Conservation (phyloP, 2,888 invertebrate genomes). For the Blera fallax region DNA sequence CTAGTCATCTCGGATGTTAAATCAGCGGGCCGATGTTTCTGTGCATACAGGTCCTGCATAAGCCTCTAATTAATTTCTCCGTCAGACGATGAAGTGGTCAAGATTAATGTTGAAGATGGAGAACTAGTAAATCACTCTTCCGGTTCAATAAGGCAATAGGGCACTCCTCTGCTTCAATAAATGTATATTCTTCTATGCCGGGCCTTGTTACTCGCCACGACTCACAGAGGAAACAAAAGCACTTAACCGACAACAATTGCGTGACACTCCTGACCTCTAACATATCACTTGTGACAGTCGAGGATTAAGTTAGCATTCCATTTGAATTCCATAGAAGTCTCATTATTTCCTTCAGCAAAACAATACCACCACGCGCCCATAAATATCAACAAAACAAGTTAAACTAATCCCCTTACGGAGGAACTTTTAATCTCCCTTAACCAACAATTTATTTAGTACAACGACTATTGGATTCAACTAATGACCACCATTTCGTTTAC, state of each 20-base stretch:
- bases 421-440: neutral
- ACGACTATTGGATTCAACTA: slow-evolving; percentile 59
- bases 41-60: too few species aligned
- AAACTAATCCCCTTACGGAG: neutral
- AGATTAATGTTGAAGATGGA: too few species aligned
- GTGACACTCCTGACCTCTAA: neutral
- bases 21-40: too few species aligned
- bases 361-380: neutral
- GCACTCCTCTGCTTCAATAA: too few species aligned
- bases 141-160: too few species aligned
- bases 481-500: slow-evolving; percentile 44
- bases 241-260: neutral
- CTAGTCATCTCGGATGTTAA: too few species aligned
- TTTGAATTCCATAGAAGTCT: neutral
- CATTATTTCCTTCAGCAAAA: neutral
- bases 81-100: too few species aligned
- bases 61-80: too few species aligned
- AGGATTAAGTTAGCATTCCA: neutral
- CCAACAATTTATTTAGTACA: slow-evolving; percentile 40
- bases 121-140: too few species aligned
- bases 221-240: neutral
- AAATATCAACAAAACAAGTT: neutral
- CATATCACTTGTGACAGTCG: neutral
- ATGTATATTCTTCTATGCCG: too few species aligned
- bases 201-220: too few species aligned